Conservation (phyloP, 2,797 vertebrate species). For the Hyperoplus lanceolatus region DNA sequence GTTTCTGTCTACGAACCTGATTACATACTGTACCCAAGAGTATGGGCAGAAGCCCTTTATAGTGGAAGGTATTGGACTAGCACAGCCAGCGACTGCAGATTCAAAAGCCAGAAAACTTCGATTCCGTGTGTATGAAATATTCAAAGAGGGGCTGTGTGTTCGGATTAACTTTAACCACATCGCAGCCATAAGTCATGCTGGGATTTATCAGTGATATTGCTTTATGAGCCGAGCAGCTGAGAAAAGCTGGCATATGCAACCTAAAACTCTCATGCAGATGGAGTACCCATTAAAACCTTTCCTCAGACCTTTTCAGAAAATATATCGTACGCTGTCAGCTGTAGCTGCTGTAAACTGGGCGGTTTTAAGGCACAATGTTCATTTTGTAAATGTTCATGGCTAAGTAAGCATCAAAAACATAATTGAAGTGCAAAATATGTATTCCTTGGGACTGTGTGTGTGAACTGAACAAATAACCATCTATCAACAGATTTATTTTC, state of each 20-base stretch:
- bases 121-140: conserved; percentile 45
- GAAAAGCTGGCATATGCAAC: conserved; percentile 2
- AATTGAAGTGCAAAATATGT: not conserved
- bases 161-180: conserved; percentile 50
- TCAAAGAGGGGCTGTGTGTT: conserved; percentile 35
- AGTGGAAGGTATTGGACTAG: not conserved
- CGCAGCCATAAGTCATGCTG: conserved; percentile 26
- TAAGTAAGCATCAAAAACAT: not conserved
- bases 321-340: conserved; percentile 3
- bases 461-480: not conserved
- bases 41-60: not conserved
- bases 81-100: not conserved
- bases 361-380: too few species aligned
- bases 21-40: not conserved
- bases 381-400: not conserved
- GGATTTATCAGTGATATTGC: conserved; percentile 40
- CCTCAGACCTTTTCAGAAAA: conserved; percentile 2
- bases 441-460: not conserved
- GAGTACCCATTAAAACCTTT: conserved; percentile 9
- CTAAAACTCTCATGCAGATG: conserved; percentile 7
- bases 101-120: conserved; percentile 12
- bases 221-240: conserved; percentile 36
- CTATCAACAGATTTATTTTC: not conserved
- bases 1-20: conserved; percentile 21
- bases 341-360: not conserved